Conservation (phyloP, 2,113 vertebrate species). For the Caranx melampygus region DNA sequence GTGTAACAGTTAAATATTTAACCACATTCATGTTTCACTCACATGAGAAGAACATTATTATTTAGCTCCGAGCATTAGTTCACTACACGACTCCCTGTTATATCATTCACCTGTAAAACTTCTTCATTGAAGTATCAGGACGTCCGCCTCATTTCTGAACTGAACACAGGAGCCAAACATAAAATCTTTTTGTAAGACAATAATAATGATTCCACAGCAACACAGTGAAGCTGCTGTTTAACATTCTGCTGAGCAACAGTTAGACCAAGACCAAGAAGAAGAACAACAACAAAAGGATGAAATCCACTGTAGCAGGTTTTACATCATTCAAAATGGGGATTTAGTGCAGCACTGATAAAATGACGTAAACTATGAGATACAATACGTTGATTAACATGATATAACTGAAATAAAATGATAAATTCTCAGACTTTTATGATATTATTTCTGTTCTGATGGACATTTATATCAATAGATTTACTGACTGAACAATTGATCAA, state of each 20-base stretch:
- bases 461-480: no score
- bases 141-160: not conserved
- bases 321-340: not conserved
- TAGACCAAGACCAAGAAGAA: not conserved
- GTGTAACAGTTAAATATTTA: constrained; percentile 7
- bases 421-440: no score
- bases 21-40: not conserved
- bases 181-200: not conserved
- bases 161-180: not conserved
- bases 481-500: no score
- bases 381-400: not conserved
- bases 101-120: not conserved
- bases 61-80: not conserved
- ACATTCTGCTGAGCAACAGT: not conserved
- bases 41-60: not conserved
- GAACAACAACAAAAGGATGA: not conserved
- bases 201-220: not conserved
- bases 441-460: no score
- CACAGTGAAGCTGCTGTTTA: not conserved
- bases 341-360: not conserved
- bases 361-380: not conserved
- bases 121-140: not conserved
- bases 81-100: not conserved
- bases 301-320: not conserved
- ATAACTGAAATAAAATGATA: not conserved